Base-by-base conservation (phyloP, 2,888 invertebrate species). In the Panzeria rudis region DNA sequence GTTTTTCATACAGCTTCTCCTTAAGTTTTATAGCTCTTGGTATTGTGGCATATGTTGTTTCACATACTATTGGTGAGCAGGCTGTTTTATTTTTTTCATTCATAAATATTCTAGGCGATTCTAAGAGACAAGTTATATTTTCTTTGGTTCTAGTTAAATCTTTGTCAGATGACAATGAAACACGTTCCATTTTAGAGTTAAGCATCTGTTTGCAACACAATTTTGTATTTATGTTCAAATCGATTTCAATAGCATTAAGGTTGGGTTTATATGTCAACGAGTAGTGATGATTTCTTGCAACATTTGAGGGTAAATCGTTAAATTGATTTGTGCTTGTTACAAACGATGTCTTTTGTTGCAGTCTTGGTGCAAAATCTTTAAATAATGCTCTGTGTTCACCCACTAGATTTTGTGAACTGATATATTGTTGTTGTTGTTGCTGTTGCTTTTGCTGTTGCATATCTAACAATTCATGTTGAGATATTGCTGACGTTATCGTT, bases 111-210 rank as follows among this genome's bases (percentile, higher is more conserved):
- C 50, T 54, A n/a, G 81, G 29, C 77, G 56, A 59, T 66, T 75
- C 83, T 17, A 76, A 69, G 15, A 66, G 32, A 47, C 83, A 85
- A 32, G 61, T 41, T 54, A 44, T 25, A 29, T 15, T 68, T 68
- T 87, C 87, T 86, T 83, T 87, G 78, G 86, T 88, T 88, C 90
- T 89, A 87, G 92, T 93, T 89, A 94, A 93, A 91, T 93, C 52
- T 69, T 23, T 93, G 87, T 92, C 93, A 41, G 93, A 91, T 52
- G 93, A 93, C 86, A 93, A 89, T 80, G 93, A 93, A 71, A 89
- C 87, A 86, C 88, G 88, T 89, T 93, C 93, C 41, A 50, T 66
- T 69, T 75, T 50, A 71, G 79, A 82, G 54, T 59, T 35, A 90
- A 88, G 25, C 50, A 75, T 66, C 79, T 82, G 82, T 38, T 66